Conservation (phyloP, 2,113 vertebrate genomes). For the Chiloscyllium plagiosum region DNA sequence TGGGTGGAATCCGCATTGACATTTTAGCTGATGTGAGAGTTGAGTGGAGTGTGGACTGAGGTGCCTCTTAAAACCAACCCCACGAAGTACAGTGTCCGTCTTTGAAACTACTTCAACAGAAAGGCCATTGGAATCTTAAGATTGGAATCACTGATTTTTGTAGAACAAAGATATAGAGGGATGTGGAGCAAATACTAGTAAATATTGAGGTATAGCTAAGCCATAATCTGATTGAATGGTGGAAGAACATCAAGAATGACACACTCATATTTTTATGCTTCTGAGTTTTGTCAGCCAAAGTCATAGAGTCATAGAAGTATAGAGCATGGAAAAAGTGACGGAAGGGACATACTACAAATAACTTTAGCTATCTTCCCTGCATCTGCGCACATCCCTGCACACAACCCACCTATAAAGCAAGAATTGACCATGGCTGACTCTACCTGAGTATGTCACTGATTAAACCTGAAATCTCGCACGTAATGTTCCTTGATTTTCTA, state of each 20-base stretch:
- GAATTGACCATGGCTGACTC: not conserved
- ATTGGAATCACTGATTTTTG: not conserved
- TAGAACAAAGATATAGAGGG: not conserved
- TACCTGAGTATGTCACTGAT: too few species aligned
- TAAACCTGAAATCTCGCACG: not conserved
- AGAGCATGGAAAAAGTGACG: not conserved
- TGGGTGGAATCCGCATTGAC: too few species aligned
- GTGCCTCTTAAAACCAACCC: not conserved
- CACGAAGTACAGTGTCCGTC: not conserved
- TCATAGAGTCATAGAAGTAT: too few species aligned
- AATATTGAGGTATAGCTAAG: not conserved
- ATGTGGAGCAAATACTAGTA: not conserved
- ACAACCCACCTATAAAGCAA: not conserved
- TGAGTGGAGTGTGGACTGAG: too few species aligned
- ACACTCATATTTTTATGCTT: not conserved
- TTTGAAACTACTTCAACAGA: not conserved
- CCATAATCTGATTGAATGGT: not conserved
- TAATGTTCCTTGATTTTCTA: not conserved
- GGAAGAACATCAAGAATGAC: not conserved
- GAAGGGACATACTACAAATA: not conserved
- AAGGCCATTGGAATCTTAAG: not conserved
- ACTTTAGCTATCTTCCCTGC: not conserved
- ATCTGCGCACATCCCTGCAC: too few species aligned
- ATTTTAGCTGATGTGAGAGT: too few species aligned
- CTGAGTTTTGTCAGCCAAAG: not conserved